Evolutionary conservation across 2,113 vertebrate species (phyloP), one percentile per base, ranked within the genome.

Genomic region (Cyphomyrus plagiostoma): DNA sequence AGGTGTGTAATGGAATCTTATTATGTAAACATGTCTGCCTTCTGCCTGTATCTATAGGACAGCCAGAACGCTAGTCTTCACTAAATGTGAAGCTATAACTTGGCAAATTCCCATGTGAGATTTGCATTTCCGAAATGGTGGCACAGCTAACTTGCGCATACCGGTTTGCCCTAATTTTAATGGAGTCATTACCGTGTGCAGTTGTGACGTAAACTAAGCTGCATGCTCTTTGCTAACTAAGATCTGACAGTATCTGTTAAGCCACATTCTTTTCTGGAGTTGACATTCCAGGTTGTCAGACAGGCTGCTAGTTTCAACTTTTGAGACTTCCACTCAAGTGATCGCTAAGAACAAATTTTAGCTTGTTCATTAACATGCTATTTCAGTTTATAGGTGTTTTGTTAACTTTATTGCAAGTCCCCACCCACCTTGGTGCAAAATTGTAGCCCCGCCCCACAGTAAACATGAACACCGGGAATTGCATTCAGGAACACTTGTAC

Each of bases 1-100:
- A 99, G 95, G 98, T 97, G 95, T 95, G 97, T 92, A 13, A 10
- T 26, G 1, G 8, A 26, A 42, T 52, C 35, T 8, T 19, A 4
- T 0, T 35, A 26, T 26, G 19, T 17, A 35, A 39, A 23, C 13
- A 46, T 87, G n/a, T 17, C 56, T 90, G 23, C 49, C 26, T 66
- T 17, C 56, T 90, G 23, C 49, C 26, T 66, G 49, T 30, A 6
- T 58, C 19, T 42, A 45, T 45, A 45, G 42, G 42, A 45, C 42
- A 4, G 42, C 42, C 42, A 3, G 3, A 45, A 45, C 3, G 4
- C 42, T 4, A 3, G 42, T 45, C 82, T 84, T 84, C 17, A 39
- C 30, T 66, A 77, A 77, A 39, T 15, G 30, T 35, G 35, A 80
- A 70, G 10, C n/a, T 30, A 42, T 80, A 80, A 80, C 10, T 56